A percentile compares a stretch with the other conserved stretches of the same genome.
phyloP scores from a whole-genome alignment of 2,888 invertebrate species.

The Chrysolina americana region DNA sequence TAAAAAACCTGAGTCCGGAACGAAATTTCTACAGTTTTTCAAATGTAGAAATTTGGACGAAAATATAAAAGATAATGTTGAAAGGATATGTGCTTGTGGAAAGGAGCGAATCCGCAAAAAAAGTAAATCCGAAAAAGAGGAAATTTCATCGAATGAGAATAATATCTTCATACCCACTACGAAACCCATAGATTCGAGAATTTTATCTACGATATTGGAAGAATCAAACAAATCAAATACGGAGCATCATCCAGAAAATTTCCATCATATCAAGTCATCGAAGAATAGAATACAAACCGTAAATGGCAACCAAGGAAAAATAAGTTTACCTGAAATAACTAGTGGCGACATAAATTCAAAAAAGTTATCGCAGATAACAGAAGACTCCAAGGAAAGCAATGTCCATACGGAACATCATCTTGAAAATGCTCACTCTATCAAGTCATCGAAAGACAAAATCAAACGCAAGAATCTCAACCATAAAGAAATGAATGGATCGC shows the following conservation, averaged over 20 bases:
- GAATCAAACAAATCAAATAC: background rate
- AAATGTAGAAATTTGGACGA: slow-evolving; percentile 21
- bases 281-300: background rate
- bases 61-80: background rate
- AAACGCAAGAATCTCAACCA: background rate
- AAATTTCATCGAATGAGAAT: background rate
- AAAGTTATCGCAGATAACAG: too few species aligned
- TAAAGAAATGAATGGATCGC: background rate
- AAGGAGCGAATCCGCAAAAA: background rate
- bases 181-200: background rate
- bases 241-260: background rate
- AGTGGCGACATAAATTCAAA: too few species aligned
- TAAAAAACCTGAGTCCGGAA: slow-evolving; percentile 31
- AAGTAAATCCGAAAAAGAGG: background rate
- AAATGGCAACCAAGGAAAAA: background rate
- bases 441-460: background rate
- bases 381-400: background rate
- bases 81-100: background rate
- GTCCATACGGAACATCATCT: background rate
- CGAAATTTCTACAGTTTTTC: slow-evolving; percentile 7
- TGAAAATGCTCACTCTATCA: background rate
- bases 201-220: background rate
- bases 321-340: background rate
- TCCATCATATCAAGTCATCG: background rate
- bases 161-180: background rate